phyloP scores from a whole-genome alignment of 2,888 invertebrate species.

The Timema cristinae region DNA sequence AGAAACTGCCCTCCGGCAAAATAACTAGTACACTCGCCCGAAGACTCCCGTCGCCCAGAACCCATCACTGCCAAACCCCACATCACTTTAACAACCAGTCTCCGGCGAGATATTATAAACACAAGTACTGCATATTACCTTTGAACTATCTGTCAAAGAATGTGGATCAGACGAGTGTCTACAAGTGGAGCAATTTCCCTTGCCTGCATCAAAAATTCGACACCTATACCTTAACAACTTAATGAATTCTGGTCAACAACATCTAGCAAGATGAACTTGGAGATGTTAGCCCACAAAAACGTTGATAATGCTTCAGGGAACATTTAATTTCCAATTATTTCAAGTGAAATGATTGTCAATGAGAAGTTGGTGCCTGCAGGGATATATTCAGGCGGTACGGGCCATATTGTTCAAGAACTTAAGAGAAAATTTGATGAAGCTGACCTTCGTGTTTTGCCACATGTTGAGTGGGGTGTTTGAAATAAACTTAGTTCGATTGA shows the following conservation, averaged over 20 bases:
- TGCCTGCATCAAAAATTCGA: neutral
- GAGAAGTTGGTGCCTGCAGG: neutral
- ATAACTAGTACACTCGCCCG: too few species aligned
- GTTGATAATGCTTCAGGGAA: neutral
- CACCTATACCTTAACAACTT: neutral
- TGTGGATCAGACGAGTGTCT: neutral
- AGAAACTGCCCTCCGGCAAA: too few species aligned
- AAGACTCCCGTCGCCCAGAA: too few species aligned
- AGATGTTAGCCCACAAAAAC: neutral
- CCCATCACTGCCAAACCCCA: too few species aligned
- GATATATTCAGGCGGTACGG: neutral
- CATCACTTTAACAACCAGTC: too few species aligned
- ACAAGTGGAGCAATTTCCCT: neutral
- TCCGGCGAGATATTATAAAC: too few species aligned
- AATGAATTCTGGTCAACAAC: neutral
- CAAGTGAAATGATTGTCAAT: slow-evolving; percentile 5
- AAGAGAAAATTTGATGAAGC: neutral
- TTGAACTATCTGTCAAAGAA: neutral
- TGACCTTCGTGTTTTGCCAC: neutral
- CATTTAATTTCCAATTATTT: neutral
- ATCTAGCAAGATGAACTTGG: neutral
- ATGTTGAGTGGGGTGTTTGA: neutral
- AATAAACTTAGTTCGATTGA: neutral
- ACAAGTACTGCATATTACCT: neutral
- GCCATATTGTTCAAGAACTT: slow-evolving; percentile 1